Evolutionary conservation across 1,140 invertebrate genomes (phyloP).

Genomic region (Scaptomyza montana): DNA sequence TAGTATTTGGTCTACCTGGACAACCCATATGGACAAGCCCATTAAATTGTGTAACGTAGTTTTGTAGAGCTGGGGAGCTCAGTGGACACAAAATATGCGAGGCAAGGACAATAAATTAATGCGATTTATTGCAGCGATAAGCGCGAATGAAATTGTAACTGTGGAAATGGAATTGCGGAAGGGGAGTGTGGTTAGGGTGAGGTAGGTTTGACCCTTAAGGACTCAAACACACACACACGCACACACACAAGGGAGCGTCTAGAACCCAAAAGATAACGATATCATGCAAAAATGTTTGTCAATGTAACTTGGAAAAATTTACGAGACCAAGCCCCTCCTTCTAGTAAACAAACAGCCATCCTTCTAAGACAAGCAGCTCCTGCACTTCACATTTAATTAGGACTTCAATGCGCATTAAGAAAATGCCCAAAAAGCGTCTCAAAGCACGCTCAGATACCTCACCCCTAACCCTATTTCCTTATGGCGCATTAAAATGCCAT

Average conservation of each 20-base stretch:
- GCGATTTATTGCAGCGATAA: constrained; percentile 83
- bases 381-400: constrained; percentile 70
- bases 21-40: constrained; percentile 54
- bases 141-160: constrained; percentile 49
- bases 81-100: constrained; percentile 66
- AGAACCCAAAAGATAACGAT: constrained; percentile 62
- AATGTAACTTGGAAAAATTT: constrained; percentile 22
- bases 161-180: constrained; percentile 26
- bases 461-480: background rate
- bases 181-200: background rate
- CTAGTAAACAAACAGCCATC: background rate
- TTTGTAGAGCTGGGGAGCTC: constrained; percentile 19
- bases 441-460: constrained; percentile 59
- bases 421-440: constrained; percentile 65
- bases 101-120: constrained; percentile 83
- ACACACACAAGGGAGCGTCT: constrained; percentile 29
- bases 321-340: constrained; percentile 45
- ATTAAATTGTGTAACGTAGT: constrained; percentile 50
- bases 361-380: constrained; percentile 55
- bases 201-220: constrained; percentile 36
- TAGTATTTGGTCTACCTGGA: background rate
- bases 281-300: constrained; percentile 71
- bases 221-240: constrained; percentile 8
- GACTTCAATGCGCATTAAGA: constrained; percentile 70
- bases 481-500: constrained; percentile 64